Base-by-base conservation (phyloP, 2,888 invertebrate genomes). In the Scotopteryx bipunctaria region DNA sequence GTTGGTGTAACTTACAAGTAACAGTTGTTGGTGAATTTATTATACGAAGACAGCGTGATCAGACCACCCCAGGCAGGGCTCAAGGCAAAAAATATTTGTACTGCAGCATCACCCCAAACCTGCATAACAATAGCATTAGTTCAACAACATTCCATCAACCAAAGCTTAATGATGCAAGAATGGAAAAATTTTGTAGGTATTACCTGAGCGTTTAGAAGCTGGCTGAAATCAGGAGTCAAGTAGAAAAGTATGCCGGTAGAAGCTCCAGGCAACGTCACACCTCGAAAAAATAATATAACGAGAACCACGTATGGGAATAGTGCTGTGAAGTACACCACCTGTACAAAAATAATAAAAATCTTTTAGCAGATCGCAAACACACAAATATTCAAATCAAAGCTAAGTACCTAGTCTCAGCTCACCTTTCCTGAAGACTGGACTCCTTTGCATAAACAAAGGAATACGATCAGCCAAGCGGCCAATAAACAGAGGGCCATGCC, bases 31-130 rank as follows among this genome's bases (percentile, higher is more conserved):
- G 94, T 92, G 78, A 97, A 97, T 71, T 94, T 94, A 83, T 96
- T 97, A 79, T 96, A 97, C 11, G 95, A 95, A 40, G 96, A 94
- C 46, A 97, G 91, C 0, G 96, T 96, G 44, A 96, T 96, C 8
- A 97, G 91, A 27, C 96, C 97, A 41, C 97, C 97, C 94, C 96
- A 96, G 42, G 96, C 95, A 2, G 95, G 95, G 67, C 96, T 95
- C 15, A 97, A 83, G 0, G 96, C 96, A 78, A 96, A 97, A 83
- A 97, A 97, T 71, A 96, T 96, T 82, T 97, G 96, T 14, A 96
- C 95, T 0, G 95, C 95, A 0, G 96, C 95, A 73, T 96, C 95
- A 35, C 95, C 95, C 95, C 95, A 95, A 8, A 95, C 94, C 94
- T 94, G 37, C 9, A 29, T 23, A 43, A 23, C 14, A 54, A 31